Percentiles rank a stretch among this genome's conserved stretches.
Evolutionary conservation across 2,888 invertebrate genomes (phyloP).

Genomic region (Cephus spinipes): DNA sequence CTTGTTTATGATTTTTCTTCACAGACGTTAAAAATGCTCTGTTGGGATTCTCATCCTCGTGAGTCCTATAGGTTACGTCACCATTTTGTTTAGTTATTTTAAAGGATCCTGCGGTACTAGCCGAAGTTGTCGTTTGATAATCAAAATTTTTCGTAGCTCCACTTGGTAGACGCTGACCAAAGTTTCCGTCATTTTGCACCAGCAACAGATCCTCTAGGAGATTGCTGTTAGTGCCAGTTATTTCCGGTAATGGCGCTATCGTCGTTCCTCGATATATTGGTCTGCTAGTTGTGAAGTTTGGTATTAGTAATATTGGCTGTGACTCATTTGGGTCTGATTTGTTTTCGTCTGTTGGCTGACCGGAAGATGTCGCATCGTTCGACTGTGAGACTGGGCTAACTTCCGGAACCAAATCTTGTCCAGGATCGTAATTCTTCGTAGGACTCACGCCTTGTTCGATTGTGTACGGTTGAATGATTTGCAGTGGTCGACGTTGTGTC

Average conservation of each 20-base stretch:
- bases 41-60: constrained; percentile 4
- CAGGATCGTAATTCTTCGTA: neutral
- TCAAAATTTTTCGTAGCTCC: too few species aligned
- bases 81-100: constrained; percentile 15
- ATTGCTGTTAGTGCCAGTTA: too few species aligned
- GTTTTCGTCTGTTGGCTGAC: neutral
- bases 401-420: neutral
- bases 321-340: neutral
- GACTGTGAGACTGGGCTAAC: neutral
- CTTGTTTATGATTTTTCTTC: constrained; percentile 8
- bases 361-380: neutral
- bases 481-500: constrained; percentile 9
- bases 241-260: neutral
- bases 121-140: neutral
- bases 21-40: constrained; percentile 13
- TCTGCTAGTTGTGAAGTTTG: neutral
- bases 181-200: constrained; percentile 43
- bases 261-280: constrained; percentile 5
- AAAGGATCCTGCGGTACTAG: neutral
- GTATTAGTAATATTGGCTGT: neutral
- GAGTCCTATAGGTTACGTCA: constrained; percentile 12
- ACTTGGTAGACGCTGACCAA: constrained; percentile 35
- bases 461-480: constrained; percentile 37
- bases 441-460: constrained; percentile 11
- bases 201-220: constrained; percentile 24